These are phyloP conservation scores for Theonella swinhoei DNA, from an alignment of 37 sponge, comb jelly and placozoan genomes.

Conservation along the genomic window DNA sequence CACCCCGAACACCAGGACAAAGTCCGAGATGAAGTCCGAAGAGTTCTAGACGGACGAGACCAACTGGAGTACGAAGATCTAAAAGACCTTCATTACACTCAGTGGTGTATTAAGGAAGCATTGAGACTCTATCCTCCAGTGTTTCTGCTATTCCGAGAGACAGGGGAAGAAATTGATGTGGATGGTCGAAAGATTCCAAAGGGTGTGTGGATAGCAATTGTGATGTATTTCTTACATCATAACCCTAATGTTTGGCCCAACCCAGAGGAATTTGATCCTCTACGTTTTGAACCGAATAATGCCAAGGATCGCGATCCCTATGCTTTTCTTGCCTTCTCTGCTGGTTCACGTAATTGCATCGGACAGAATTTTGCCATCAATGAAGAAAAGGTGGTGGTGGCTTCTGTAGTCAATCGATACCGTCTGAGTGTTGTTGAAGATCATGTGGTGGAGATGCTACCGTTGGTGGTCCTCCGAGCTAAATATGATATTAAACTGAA, in stretches of 20 bases:
- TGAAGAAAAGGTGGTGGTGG: conserved; percentile 67
- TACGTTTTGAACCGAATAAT: conserved; percentile 67
- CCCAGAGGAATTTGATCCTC: conserved; percentile 77
- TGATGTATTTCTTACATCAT: conserved; percentile 37
- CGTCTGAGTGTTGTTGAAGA: conserved; percentile 20
- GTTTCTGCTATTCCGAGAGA: conserved; percentile 25
- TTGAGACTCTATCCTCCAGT: conserved; percentile 90
- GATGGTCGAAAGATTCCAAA: conserved; percentile 64
- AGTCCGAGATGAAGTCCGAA: conserved; percentile 55
- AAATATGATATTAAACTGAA: conserved; percentile 48
- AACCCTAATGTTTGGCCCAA: conserved; percentile 71
- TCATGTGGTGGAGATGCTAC: conserved; percentile 18
- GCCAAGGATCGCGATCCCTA: conserved; percentile 57
- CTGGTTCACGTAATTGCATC: conserved; percentile 88
- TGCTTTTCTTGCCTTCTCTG: conserved; percentile 79
- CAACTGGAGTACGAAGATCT: conserved; percentile 52
- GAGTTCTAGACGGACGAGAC: conserved; percentile 28
- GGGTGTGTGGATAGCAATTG: conserved; percentile 30
- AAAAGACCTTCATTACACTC: conserved; percentile 60
- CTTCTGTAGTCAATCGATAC: conserved; percentile 41
- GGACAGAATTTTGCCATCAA: conserved; percentile 90
- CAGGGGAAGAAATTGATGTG: conserved; percentile 42
- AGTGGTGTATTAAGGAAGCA: conserved; percentile 86
- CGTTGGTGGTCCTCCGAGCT: conserved; percentile 12
- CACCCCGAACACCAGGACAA: conserved; percentile 61